Base-by-base conservation (phyloP, 2,888 invertebrate genomes). In the Megastigmus dorsalis region DNA sequence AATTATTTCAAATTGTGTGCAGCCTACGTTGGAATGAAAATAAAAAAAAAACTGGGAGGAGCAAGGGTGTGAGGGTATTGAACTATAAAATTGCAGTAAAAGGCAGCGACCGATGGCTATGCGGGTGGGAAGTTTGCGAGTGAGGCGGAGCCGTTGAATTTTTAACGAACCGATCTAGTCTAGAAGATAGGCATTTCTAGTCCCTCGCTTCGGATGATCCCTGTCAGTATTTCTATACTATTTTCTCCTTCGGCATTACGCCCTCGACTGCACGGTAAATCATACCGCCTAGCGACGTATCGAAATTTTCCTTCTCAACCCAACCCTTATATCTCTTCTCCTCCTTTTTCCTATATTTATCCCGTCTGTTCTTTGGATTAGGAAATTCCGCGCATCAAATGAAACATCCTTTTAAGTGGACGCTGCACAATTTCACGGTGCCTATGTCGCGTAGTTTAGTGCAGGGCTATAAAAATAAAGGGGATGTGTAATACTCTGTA, bases 171-270 rank as follows among this genome's bases (percentile, higher is more conserved):
- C 48, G 62, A 67, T 68, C 38, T 45, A 43, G 38, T 48, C 52
- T 18, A 26, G 38, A 50, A 65, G 60, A 55, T 68, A 45, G 55
- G 68, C 48, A 52, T 67, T 74, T 74, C 74, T 9, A 74, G 55
- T 54, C 45, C 41, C 15, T 63, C 43, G 18, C 13, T n/a, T 52
- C 52, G 18, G 67, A 30, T 66, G 50, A 73, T 59, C 23, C 26
- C 52, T 43, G 41, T 50, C 7, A 20, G 43, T 52, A 62, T 62
- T 38, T 45, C 36, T 26, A n/a, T n/a, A n/a, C n/a, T n/a, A 48
- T 55, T 68, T 62, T 41, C 55, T n/a, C 23, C 33, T n/a, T n/a
- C 30, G 20, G 36, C 52, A 36, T 74, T 68, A 62, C 41, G 43
- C 26, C n/a, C n/a, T 33, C 48, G 52, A 73, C 67, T 48, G 45